Percentiles rank a stretch among this genome's conserved stretches.
phyloP scores from a whole-genome alignment of 2,888 invertebrate genomes.

The Eupithecia pulchellata region DNA sequence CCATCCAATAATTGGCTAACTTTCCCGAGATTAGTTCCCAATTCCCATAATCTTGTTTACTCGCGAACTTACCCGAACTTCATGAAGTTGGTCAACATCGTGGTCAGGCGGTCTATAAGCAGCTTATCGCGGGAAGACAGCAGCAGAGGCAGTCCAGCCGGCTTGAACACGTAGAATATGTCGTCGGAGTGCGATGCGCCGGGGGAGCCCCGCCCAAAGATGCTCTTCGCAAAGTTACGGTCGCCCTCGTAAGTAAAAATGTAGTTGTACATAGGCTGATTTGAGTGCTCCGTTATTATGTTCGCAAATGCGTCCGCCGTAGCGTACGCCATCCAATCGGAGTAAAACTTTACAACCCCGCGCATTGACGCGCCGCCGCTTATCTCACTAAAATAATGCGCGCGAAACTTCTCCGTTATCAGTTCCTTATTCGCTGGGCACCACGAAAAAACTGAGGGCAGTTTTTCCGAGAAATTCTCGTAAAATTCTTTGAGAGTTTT shows the following conservation, averaged over 20 bases:
- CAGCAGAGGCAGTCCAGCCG: conserved; percentile 59
- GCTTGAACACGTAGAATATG: conserved; percentile 76
- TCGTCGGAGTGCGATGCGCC: conserved; percentile 76
- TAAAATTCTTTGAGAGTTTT: conserved; percentile 62
- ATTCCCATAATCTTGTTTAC: conserved; percentile 45
- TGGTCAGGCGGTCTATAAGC: conserved; percentile 66
- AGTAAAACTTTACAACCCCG: conserved; percentile 63
- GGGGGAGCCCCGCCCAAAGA: conserved; percentile 53
- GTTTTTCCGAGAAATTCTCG: conserved; percentile 62
- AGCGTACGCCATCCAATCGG: conserved; percentile 71
- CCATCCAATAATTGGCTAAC: conserved; percentile 40
- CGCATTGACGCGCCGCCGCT: conserved; percentile 50
- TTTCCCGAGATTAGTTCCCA: conserved; percentile 37
- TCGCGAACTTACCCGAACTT: conserved; percentile 62
- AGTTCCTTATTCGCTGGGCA: conserved; percentile 58
- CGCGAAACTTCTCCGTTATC: conserved; percentile 63
- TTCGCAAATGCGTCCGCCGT: conserved; percentile 64
- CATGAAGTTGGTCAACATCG: conserved; percentile 76
- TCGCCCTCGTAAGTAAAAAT: conserved; percentile 70
- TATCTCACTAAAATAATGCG: conserved; percentile 67
- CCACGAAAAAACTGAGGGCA: conserved; percentile 73
- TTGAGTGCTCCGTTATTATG: conserved; percentile 60
- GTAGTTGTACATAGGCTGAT: conserved; percentile 69
- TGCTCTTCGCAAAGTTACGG: conserved; percentile 66
- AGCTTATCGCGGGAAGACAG: conserved; percentile 58